Conservation (phyloP, 2,888 invertebrate species). For the Euplexia lucipara region DNA sequence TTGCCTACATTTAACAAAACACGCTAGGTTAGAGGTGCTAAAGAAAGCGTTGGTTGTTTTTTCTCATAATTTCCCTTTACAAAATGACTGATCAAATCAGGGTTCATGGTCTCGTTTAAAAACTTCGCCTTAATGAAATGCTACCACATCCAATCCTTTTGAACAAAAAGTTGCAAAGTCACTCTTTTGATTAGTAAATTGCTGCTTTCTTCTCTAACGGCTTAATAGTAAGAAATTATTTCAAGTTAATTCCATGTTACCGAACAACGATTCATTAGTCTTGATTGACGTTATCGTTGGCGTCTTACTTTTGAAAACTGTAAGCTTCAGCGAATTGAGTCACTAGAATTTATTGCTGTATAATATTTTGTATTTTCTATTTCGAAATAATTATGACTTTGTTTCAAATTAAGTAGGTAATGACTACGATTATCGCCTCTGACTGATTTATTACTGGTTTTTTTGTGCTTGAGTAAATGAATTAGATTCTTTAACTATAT, state of each 20-base stretch:
- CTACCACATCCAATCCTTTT: constrained; percentile 23
- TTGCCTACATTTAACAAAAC: too few species aligned
- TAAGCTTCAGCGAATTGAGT: constrained; percentile 48
- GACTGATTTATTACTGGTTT: constrained; percentile 4
- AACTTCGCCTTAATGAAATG: not conserved
- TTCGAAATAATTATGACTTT: constrained; percentile 18
- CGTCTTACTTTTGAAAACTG: constrained; percentile 60
- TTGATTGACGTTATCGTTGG: constrained; percentile 65
- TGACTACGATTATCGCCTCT: constrained; percentile 13
- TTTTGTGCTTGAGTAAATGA: constrained; percentile 26
- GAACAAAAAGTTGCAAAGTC: constrained; percentile 53
- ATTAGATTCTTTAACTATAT: not conserved
- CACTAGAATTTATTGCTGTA: constrained; percentile 24
- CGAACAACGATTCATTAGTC: constrained; percentile 58
- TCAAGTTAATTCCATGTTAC: constrained; percentile 60
- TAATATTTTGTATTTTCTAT: constrained; percentile 23
- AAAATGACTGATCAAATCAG: too few species aligned
- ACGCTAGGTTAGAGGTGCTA: too few species aligned
- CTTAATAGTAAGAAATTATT: constrained; percentile 61
- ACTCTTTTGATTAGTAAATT: constrained; percentile 67
- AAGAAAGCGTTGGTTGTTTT: too few species aligned
- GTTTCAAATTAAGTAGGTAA: constrained; percentile 18
- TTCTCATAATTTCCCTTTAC: too few species aligned
- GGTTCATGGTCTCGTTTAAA: too few species aligned
- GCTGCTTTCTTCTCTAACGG: constrained; percentile 45